These are phyloP conservation scores for Holothuria leucospilota DNA, from an alignment of 53 echinoderm and acorn worm species.

Conservation along the genomic window DNA sequence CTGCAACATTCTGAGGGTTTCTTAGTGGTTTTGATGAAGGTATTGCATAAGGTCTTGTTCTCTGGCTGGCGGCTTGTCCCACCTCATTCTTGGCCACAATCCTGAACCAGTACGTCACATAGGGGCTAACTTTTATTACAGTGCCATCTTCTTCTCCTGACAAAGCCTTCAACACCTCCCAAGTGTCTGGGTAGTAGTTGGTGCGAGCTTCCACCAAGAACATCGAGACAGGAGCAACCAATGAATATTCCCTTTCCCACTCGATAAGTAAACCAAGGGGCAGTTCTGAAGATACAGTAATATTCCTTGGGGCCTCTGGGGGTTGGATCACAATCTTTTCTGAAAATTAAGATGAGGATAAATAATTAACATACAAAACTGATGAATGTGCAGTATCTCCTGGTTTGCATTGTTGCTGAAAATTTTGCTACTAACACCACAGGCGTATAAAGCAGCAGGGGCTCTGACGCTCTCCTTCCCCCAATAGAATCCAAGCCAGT, in stretches of 20 bases:
- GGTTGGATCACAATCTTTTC: constrained; percentile 33
- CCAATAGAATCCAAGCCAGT: no score
- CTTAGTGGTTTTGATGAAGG: constrained; percentile 48
- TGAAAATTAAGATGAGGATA: background rate
- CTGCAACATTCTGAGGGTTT: constrained; percentile 66
- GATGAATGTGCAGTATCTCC: no score
- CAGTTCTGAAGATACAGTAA: background rate
- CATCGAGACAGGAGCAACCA: constrained; percentile 21
- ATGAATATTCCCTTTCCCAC: constrained; percentile 34
- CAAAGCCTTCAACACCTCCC: constrained; percentile 58
- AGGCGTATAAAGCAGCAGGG: no score
- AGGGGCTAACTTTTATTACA: constrained; percentile 65
- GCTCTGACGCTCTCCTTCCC: no score
- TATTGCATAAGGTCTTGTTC: constrained; percentile 36
- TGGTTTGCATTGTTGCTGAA: no score
- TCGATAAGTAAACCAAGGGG: background rate
- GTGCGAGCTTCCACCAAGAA: constrained; percentile 52
- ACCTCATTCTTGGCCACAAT: constrained; percentile 74
- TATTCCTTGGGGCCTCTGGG: background rate
- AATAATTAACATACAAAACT: no score
- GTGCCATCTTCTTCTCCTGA: constrained; percentile 55
- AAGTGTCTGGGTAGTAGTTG: constrained; percentile 48
- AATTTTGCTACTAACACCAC: no score
- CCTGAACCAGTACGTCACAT: constrained; percentile 79
- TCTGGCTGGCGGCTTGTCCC: constrained; percentile 63